phyloP scores from a whole-genome alignment of 2,113 vertebrate genomes.

The Taxidea taxus region DNA sequence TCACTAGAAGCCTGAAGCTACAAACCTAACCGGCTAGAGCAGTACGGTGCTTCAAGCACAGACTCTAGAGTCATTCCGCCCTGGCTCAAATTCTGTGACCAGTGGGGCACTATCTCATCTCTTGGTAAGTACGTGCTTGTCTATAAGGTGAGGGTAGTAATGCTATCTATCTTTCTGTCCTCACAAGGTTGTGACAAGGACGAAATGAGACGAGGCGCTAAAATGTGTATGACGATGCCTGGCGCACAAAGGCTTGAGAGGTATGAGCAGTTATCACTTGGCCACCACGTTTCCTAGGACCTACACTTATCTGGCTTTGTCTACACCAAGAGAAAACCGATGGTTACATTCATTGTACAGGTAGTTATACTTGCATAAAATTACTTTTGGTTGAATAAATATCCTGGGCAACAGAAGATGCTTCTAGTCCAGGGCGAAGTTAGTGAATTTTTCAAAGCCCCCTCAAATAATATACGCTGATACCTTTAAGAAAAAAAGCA shows the following conservation, averaged over 20 bases:
- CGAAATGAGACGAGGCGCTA: accelerated
- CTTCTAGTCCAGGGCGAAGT: neutral
- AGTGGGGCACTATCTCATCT: neutral
- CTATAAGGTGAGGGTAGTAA: neutral
- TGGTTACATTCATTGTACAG: accelerated
- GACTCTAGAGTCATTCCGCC: neutral
- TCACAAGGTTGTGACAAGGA: neutral
- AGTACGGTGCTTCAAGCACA: neutral
- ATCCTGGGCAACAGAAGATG: neutral
- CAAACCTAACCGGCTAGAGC: accelerated
- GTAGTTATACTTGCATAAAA: neutral
- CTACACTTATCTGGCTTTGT: neutral
- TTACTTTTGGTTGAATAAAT: neutral
- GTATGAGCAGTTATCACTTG: accelerated
- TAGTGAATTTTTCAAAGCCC: neutral
- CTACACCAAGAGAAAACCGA: neutral
- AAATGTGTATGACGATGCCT: accelerated
- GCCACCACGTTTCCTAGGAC: neutral
- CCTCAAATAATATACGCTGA: neutral
- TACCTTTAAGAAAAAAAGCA: neutral
- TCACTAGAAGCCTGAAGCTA: neutral
- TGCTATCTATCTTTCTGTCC: neutral
- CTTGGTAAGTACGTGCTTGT: neutral
- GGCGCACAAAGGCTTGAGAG: neutral
- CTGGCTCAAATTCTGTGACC: neutral